Evolutionary conservation across 1,140 invertebrate species (phyloP), one percentile per base, ranked within the genome.

Genomic region (Antheraea pernyi): DNA sequence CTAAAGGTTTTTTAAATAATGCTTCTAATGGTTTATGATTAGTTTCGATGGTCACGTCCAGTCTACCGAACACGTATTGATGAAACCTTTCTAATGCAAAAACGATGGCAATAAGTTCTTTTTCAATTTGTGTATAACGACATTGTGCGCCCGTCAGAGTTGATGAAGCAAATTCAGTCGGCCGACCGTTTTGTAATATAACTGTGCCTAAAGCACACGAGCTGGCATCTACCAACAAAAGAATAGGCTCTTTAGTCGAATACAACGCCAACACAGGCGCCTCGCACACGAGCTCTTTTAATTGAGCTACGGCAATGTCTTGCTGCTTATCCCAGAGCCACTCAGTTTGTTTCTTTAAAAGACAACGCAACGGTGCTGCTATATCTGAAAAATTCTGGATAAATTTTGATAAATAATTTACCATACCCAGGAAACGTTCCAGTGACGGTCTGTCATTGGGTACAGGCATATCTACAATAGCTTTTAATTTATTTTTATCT

Each of bases 341-440:
- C 8, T 39, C 10, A 16, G 18, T 65, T 11, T 92, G 79, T 87
- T 37, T 92, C 80, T 87, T 37, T 84, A 73, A 48, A 53, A 76
- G 48, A 1, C 13, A 30, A 37, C 69, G 19, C n/a, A 76, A 48
- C 8, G 62, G 75, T 58, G 67, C 72, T 6, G 86, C 86, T 10
- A 78, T 37, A 46, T 86, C 73, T 19, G 90, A 85, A 19, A 88
- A 79, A 73, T 93, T 74, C 18, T 37, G 53, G 19, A 68, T 68
- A 60, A 60, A 67, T 60, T 67, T 67, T 59, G 75, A 63, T 13
- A 91, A 67, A 75, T 84, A 91, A 69, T 88, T 92, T 16, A 88
- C 72, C 72, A 91, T 81, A 1, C 90, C 91, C 39, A 93, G 66
- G 69, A 93, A 82, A 73, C 79, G 79, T 67, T 82, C 68, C 7